Base-by-base conservation (phyloP, 2,797 vertebrate genomes). In the Galagoides demidoff region DNA sequence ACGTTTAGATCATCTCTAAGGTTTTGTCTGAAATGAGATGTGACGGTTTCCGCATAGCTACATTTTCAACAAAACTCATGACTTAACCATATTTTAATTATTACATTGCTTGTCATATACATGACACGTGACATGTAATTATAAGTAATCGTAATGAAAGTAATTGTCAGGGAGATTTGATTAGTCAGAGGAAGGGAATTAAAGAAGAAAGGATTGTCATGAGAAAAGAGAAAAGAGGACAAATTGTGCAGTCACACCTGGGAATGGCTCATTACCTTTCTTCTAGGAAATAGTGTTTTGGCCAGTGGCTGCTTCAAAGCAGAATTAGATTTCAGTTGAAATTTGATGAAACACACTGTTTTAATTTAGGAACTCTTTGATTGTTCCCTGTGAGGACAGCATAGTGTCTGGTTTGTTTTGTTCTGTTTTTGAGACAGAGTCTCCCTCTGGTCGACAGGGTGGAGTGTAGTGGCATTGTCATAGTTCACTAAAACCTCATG, bases 301-400 rank as follows among this genome's bases (percentile, higher is more conserved):
- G 12, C 68, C 77, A 25, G 45, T 85, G 76, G 23, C 61, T 14
- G 14, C 49, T 37, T 39, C 64, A 25, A 70, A 87, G 66, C 27
- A 61, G 52, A 70, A 45, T 86, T 73, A 39, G 37, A 90, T 57
- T 92, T 95, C 84, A 86, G 34, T 92, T 86, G 49, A 85, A 94
- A 89, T 12, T 77, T 83, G 57, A 57, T 78, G 64, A 92, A 95
- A 79, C 25, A 19, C 27, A 59, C 39, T 43, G 27, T 85, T 92
- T 84, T 68, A 27, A 63, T 83, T 68, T 34, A 66, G 78, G n/a
- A 82, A 49, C 22, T 61, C 22, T 14, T 55, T 55, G 2, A 39
- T 79, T 89, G 29, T 74, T 95, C 14, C 27, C 4, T 39, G 29
- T 81, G 37, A 87, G 13, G 16, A 37, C 2, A 49, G 13, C 49